Conservation (phyloP, 2,888 invertebrate species). For the Incurvaria masculella region DNA sequence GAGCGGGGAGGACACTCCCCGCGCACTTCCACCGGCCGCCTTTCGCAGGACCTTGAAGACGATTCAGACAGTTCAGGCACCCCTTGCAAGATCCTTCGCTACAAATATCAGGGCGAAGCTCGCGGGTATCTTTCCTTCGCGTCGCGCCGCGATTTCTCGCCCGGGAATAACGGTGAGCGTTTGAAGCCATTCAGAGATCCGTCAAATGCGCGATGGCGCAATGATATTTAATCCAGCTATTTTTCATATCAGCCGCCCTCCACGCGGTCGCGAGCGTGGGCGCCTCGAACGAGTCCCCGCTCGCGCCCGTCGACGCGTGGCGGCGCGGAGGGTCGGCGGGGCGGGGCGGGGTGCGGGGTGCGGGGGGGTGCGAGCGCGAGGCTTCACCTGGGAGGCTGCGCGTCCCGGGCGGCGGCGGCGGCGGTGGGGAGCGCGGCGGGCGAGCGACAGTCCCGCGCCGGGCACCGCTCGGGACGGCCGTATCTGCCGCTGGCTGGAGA, state of each 20-base stretch:
- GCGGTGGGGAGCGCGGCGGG: slow-evolving; percentile 24
- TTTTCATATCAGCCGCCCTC: background rate
- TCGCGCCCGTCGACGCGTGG: slow-evolving; percentile 5
- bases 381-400: slow-evolving; percentile 7
- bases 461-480: slow-evolving; percentile 44
- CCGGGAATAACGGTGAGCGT: background rate
- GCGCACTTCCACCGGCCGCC: slow-evolving; percentile 5
- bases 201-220: background rate
- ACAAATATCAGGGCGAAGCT: background rate
- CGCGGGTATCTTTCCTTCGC: background rate
- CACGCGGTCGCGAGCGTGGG: background rate
- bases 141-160: background rate
- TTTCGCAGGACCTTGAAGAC: slow-evolving; percentile 1
- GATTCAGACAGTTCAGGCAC: background rate
- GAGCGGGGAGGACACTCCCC: slow-evolving; percentile 4
- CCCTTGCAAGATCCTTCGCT: background rate
- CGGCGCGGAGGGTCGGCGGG: background rate
- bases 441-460: slow-evolving; percentile 42
- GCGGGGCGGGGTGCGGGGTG: background rate
- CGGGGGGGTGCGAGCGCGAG: background rate
- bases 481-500: slow-evolving; percentile 14
- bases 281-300: background rate
- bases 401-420: slow-evolving; percentile 6
- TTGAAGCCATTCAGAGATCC: background rate
- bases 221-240: background rate